Evolutionary conservation across 2,888 invertebrate genomes (phyloP), one percentile per base, ranked within the genome.

Genomic region (Macrostomum cliftonense): DNA sequence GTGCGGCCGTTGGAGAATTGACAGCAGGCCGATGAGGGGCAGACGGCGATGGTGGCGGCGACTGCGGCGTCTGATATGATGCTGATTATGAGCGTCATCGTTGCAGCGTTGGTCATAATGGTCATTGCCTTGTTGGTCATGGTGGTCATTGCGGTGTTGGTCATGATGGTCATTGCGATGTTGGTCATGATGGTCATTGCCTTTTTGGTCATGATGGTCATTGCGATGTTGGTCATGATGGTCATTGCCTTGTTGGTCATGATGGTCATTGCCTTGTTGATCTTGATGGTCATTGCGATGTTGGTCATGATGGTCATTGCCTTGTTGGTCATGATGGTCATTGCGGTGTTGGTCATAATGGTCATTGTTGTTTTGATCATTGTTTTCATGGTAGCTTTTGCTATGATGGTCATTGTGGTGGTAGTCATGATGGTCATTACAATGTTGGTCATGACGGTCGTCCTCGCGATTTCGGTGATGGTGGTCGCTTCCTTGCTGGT

Each of bases 401-500:
- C 49, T 37, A 50, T 49, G 47, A 50, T 47, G 47, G 39, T 49
- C 46, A 36, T 49, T 47, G 38, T 47, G 47, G 49, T 49, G 47
- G 39, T 49, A 20, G 39, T 38, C 49, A 49, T 49, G 47, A 49
- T 49, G 47, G 39, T 49, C 46, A 47, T 49, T 47, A 49, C 49
- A 39, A 49, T 49, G 19, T 39, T 49, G n/a, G 21, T 49, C 49
- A 38, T 50, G 39, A 38, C 38, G 38, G 9, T 49, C 7, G 14
- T 50, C 48, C 37, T 49, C 28, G 39, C n/a, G n/a, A n/a, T 49
- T 40, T 37, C 37, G 17, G 38, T 49, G 38, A 50, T 50, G 37
- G 39, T 49, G 38, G 39, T 50, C 49, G 49, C 49, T 38, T 49
- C 38, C 49, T 37, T 20, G 19, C 47, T 49, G 14, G 37, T 50